Percentiles rank a stretch among this genome's conserved stretches.
Conservation (phyloP, 2,113 vertebrate species). For the Anhinga anhinga region DNA sequence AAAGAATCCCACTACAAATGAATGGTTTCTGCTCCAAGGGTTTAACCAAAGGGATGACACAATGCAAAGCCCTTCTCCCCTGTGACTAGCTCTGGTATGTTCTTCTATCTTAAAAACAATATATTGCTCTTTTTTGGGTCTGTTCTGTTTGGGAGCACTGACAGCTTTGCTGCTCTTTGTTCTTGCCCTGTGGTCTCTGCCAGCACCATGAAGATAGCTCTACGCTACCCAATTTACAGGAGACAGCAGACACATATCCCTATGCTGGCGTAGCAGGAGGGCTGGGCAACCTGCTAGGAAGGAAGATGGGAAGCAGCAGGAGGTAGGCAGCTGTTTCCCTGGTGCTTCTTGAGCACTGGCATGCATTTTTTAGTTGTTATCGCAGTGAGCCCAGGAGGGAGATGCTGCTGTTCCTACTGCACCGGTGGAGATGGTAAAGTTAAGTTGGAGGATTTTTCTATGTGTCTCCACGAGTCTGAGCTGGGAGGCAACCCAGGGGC, state of each 20-base stretch:
- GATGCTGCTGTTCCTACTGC: not conserved
- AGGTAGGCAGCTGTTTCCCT: not conserved
- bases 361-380: not conserved
- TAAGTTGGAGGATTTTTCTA: not conserved
- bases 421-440: not conserved
- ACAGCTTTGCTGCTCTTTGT: conserved; percentile 6
- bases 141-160: not conserved
- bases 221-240: not conserved
- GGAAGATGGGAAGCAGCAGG: not conserved
- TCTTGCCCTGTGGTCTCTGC: conserved; percentile 11
- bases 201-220: not conserved
- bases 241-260: not conserved
- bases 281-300: not conserved
- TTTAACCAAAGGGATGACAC: conserved; percentile 3
- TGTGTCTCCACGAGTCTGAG: not conserved
- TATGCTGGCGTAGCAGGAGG: not conserved
- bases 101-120: conserved; percentile 47
- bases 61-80: conserved; percentile 9
- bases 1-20: conserved; percentile 12
- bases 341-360: not conserved
- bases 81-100: conserved; percentile 28
- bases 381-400: not conserved
- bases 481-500: not conserved
- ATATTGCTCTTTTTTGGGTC: not conserved
- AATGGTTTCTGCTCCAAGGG: conserved; percentile 14